Evolutionary conservation across 2,113 vertebrate genomes (phyloP), one percentile per base, ranked within the genome.

Genomic region (Leiothrix lutea): DNA sequence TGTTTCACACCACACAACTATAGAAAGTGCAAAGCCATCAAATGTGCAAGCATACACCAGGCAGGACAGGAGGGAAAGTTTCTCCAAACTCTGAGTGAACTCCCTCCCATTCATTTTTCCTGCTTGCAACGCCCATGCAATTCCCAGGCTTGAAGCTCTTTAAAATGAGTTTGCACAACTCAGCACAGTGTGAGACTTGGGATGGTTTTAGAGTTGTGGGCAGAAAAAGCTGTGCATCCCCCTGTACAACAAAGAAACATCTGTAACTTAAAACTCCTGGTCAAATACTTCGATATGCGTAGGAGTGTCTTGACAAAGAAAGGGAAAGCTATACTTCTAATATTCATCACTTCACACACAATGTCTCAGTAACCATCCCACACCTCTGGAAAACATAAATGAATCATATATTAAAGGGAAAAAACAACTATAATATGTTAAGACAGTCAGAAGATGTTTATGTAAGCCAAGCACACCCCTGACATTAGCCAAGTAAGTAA

Each of bases 181-280:
- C 92, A 64, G 79, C 79, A 93, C 78, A 96, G 85, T 93, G 77
- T 90, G 67, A 93, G 67, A 93, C 74, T 94, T 86, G 75, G 82
- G 90, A 90, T 3, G 8, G 56, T 69, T 95, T 92, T 74, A 66
- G 56, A 47, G n/a, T 19, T 92, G 91, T 96, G 90, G 96, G 94
- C 67, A 94, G 92, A 83, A 92, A 85, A 80, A 92, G 64, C 44
- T 80, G 74, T 67, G 62, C 64, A 86, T 73, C 56, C 60, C 64
- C 71, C 90, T 84, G 51, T 79, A 83, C 28, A 88, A 95, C 93
- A 96, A 96, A 94, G 94, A 90, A 95, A 94, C 79, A 94, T 90
- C 90, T 96, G 94, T 96, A 92, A 80, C 24, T 86, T 92, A 80
- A 94, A 92, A 96, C 31, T 79, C 80, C 56, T 90, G 92, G 90